Evolutionary conservation across 2,113 vertebrate genomes (phyloP).

Genomic region (Malaclemys terrapin): DNA sequence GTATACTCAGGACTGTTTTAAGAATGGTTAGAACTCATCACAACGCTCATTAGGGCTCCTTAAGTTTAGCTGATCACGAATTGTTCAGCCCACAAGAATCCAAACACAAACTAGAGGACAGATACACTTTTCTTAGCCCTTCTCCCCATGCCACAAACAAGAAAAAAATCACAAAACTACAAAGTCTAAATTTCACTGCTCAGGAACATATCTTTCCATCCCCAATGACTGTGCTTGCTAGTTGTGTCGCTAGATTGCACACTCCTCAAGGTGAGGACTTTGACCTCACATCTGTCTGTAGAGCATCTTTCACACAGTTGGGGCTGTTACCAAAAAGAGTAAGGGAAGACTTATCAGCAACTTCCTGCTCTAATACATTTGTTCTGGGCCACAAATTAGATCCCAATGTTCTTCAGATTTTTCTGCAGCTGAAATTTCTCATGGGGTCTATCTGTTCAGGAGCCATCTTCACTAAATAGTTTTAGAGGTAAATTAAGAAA

Average conservation of each 20-base stretch:
- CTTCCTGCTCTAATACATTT: neutral
- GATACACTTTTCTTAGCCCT: neutral
- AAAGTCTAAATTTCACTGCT: rapidly evolving
- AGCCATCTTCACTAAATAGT: constrained; percentile 17
- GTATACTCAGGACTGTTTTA: neutral
- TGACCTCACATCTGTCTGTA: neutral
- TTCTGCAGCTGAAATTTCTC: neutral
- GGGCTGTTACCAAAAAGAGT: neutral
- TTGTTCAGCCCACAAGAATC: neutral
- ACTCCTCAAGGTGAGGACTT: neutral
- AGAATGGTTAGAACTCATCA: neutral
- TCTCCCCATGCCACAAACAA: neutral
- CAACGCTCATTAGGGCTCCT: neutral
- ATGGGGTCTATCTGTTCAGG: constrained; percentile 21
- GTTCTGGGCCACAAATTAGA: neutral
- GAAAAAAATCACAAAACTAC: neutral
- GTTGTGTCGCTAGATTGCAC: neutral
- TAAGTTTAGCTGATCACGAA: neutral
- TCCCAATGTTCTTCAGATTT: neutral
- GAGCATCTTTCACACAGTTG: neutral
- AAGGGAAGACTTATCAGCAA: neutral
- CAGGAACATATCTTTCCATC: neutral
- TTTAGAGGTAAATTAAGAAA: constrained; percentile 49
- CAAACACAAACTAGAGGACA: neutral
- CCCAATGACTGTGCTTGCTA: rapidly evolving